Base-by-base conservation (phyloP, 2,113 vertebrate genomes). In the Gobiocypris rarus region DNA sequence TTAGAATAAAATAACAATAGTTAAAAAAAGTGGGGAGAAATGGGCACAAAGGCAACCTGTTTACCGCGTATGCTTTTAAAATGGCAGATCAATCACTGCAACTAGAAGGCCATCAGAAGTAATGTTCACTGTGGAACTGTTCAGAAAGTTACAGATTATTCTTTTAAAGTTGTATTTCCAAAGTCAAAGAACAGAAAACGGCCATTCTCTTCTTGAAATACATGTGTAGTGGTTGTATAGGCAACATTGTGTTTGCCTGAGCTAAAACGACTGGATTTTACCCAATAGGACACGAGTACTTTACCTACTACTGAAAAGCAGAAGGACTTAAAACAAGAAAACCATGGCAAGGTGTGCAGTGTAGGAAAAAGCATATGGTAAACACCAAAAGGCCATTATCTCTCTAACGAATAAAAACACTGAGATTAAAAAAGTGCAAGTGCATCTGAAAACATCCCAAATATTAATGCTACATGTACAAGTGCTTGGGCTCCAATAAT, bases 381-480 rank as follows among this genome's bases (percentile, higher is more conserved):
- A 28, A 54, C 38, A n/a, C 43, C 65, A 85, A 38, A 45, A 80
- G 10, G 43, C 71, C 15, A 83, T 31, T 50, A 43, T 78, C 24
- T 85, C 85, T 86, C 86, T 81, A 59, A 86, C 15, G 67, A 58
- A 80, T 34, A 71, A 81, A 87, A 86, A 86, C 86, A 86, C 85
- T 83, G 86, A 73, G 86, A 87, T 90, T n/a, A n/a, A n/a, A 82
- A 90, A 94, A 94, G 93, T 94, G 93, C 92, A 89, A 56, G 93
- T 94, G 93, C 93, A 89, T 90, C 80, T 90, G 75, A 86, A 92
- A 86, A 24, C 31, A 73, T 24, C 52, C 48, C n/a, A n/a, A 70
- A 84, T 45, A 61, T 88, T 90, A 65, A 85, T 78, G 88, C 45
- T 71, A 91, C 84, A 89, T 79, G 65, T 84, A 88, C 78, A 86